These are phyloP conservation scores for Chaetogeoica ovagalla DNA, from an alignment of 2,888 invertebrate genomes.

Conservation along the genomic window DNA sequence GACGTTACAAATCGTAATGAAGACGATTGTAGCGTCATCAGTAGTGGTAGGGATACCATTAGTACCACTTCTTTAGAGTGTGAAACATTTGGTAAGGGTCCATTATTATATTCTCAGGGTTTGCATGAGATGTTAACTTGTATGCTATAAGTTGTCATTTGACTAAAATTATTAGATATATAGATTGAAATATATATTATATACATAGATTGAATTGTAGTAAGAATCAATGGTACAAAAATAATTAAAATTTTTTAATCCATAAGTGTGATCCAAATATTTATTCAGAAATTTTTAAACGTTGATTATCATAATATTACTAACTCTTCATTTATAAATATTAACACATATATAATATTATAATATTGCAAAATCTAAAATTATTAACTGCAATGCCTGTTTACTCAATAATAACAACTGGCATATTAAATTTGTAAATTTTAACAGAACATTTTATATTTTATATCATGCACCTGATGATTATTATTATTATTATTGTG, in stretches of 20 bases:
- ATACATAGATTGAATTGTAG: slow-evolving; percentile 3
- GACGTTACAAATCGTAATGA: slow-evolving; percentile 42
- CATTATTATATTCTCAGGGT: slow-evolving; percentile 36
- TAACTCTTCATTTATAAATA: not conserved
- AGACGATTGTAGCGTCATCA: slow-evolving; percentile 48
- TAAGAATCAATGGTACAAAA: not conserved
- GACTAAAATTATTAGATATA: slow-evolving; percentile 20
- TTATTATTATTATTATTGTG: not conserved
- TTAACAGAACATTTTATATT: not conserved
- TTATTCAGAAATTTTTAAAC: not conserved
- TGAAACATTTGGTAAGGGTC: slow-evolving; percentile 53
- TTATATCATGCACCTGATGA: not conserved
- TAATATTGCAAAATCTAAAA: not conserved
- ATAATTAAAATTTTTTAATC: not conserved
- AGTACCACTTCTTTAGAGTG: slow-evolving; percentile 51
- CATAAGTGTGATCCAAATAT: not conserved
- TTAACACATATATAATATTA: not conserved
- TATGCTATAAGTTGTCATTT: slow-evolving; percentile 16
- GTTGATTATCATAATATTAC: not conserved
- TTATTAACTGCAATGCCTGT: not conserved
- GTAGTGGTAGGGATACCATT: slow-evolving; percentile 47
- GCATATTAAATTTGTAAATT: not conserved
- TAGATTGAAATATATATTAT: too few species aligned
- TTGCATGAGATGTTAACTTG: slow-evolving; percentile 44
- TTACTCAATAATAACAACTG: not conserved